These are phyloP conservation scores for Pomacea maculata DNA, from an alignment of 1,140 invertebrate species.

Conservation along the genomic window DNA sequence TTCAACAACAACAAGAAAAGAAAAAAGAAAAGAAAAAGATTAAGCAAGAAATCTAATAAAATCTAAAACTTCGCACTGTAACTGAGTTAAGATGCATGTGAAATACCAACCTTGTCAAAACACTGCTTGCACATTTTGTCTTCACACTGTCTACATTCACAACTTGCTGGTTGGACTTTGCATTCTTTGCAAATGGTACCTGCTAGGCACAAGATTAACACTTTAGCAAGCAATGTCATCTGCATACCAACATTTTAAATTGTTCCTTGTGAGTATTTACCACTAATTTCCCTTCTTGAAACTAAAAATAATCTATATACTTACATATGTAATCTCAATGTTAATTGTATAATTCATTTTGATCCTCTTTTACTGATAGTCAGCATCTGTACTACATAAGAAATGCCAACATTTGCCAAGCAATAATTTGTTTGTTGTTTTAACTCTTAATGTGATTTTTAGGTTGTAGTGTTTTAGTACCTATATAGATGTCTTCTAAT, in stretches of 20 bases:
- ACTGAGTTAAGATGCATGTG: background rate
- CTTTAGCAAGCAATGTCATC: background rate
- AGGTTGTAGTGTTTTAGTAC: too few species aligned
- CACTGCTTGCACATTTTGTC: slow-evolving; percentile 43
- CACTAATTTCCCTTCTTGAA: background rate
- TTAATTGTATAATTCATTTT: too few species aligned
- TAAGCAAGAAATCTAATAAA: too few species aligned
- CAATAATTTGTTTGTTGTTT: too few species aligned
- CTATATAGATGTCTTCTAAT: too few species aligned
- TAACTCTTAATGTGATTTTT: too few species aligned
- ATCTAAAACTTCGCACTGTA: too few species aligned
- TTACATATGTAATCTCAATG: background rate
- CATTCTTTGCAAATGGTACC: slow-evolving; percentile 44
- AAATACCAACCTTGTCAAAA: slow-evolving; percentile 41
- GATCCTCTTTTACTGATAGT: too few species aligned
- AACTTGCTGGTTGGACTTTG: slow-evolving; percentile 35
- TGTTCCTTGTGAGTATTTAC: background rate
- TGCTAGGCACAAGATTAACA: slow-evolving; percentile 11
- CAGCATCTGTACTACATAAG: too few species aligned
- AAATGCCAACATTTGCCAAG: too few species aligned
- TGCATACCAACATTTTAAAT: background rate
- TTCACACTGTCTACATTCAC: slow-evolving; percentile 49
- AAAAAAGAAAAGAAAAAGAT: background rate
- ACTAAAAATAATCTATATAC: background rate
- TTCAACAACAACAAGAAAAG: slow-evolving; percentile 1